Base-by-base conservation (phyloP, 2,888 invertebrate species). In the Galerucella calmariensis region DNA sequence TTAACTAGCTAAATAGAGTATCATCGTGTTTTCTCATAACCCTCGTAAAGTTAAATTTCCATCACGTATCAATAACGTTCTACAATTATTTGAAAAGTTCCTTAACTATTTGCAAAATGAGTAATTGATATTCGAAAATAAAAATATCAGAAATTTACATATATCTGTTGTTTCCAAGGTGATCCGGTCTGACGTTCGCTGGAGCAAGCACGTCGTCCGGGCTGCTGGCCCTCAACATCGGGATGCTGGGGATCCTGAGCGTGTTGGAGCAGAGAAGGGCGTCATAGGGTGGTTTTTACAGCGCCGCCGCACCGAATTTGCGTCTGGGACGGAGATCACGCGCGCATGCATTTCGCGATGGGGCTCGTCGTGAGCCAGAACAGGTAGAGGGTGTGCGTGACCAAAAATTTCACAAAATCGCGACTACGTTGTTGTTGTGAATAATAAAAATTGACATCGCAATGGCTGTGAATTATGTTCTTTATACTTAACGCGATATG, bases 401-500 rank as follows among this genome's bases (percentile, higher is more conserved):
- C 61, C n/a, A 66, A 71, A 75, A 66, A 58, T 48, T 53, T 66
- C 56, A 65, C 44, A 66, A 67, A 72, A 62, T 69, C 67, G 59
- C 75, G 75, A 70, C 46, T 72, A 69, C 75, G 75, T 67, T 66
- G 41, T 61, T 59, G 65, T 75, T 72, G 69, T 69, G 72, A 70
- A 65, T 69, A 41, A 51, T 58, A 59, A 65, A 72, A 74, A 62
- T 61, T 70, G 59, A 65, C 67, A 80, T 80, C 80, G 81, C 81
- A 83, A 86, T 86, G 86, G 86, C 86, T 85, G 86, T 85, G 86
- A 85, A 86, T 83, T 84, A 86, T 86, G 86, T 84, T 82, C 83
- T 84, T 83, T 83, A 83, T 81, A 85, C 85, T 84, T 86, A 86
- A 85, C 85, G 85, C 84, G 85, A 86, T 85, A 84, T 85, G 86